Evolutionary conservation across 2,888 invertebrate genomes (phyloP), one percentile per base, ranked within the genome.

Genomic region (Hypselothyrea guttata): DNA sequence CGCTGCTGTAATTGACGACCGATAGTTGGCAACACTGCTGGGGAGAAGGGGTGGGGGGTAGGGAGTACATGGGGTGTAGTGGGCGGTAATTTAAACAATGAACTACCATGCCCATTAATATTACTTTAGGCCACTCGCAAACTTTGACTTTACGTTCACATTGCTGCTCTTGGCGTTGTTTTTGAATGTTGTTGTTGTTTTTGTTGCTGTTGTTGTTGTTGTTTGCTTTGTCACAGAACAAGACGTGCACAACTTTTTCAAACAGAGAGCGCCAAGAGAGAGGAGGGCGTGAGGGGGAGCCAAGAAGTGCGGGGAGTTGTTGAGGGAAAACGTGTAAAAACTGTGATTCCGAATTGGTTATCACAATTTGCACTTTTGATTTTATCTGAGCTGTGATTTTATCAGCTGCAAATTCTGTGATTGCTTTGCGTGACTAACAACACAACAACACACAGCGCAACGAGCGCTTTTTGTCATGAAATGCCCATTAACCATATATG

Each of bases 61-160:
- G 34, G 27, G 16, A 28, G 15, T 13, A 35, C 31, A 7, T n/a
- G n/a, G n/a, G n/a, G n/a, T n/a, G n/a, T n/a, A n/a, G n/a, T n/a
- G 15, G 44, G 69, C 61, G 63, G 61, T 71, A 76, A 81, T 81
- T 73, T 84, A 78, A 78, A 76, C 78, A 78, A 84, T 78, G 75
- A 81, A 78, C 78, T 77, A 82, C 84, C 82, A 73, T 60, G 65
- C 62, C 74, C 78, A 84, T 78, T 84, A 74, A 78, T 84, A 77
- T 81, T 65, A 77, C 77, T 84, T 81, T 60, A 54, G 77, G 71
- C 64, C 62, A 78, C 64, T 81, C 54, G 45, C 67, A 65, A 78
- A 74, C 77, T 84, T 76, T 63, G 76, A 67, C 73, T 75, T 79
- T 57, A 44, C 67, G 15, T 46, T 11, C 28, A 33, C 44, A 33